Evolutionary conservation across 2,797 vertebrate genomes (phyloP), one percentile per base, ranked within the genome.

Genomic region (Catamblyrhynchus diadema): DNA sequence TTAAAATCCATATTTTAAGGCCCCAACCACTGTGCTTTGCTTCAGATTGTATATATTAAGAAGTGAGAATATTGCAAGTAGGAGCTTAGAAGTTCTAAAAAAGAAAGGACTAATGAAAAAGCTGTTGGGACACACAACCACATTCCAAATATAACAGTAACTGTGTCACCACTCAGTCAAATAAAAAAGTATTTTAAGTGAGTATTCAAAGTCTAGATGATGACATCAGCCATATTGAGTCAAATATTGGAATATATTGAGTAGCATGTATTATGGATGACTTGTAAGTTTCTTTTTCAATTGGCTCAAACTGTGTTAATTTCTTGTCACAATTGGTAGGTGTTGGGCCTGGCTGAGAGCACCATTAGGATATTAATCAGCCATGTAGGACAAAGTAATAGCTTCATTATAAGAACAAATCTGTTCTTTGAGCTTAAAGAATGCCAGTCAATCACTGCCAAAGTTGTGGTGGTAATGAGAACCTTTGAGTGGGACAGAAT

Each of bases 221-320:
- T 78, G 5, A 0, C 9, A 73, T 44, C n/a, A 86, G 6, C 24
- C 14, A 42, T 48, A 41, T 22, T 41, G 20, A 62, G 18, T 33
- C 20, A 88, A 66, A 60, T 42, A 71, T 17, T 60, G 11, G 8
- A 72, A 61, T 51, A 57, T 15, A 70, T 44, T 60, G 21, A 53
- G 14, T 27, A 69, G 16, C 16, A 41, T 0, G 0, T 22, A 14
- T 53, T 77, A 42, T 19, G 37, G 32, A 4, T 14, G 51, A 19
- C 27, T 59, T 78, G 78, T 48, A 41, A 61, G 5, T 10, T 84
- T 69, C 8, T 73, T 81, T 62, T 28, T 81, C 9, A 48, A 14
- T 41, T 53, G 27, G 1, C 14, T 89, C 9, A 8, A 81, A 73
- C 10, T 0, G 1, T 28, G 35, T n/a, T 60, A 28, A 47, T 72